These are phyloP conservation scores for Drosophila nr. perissopoda DNA, from an alignment of 2,888 invertebrate species.

Conservation along the genomic window DNA sequence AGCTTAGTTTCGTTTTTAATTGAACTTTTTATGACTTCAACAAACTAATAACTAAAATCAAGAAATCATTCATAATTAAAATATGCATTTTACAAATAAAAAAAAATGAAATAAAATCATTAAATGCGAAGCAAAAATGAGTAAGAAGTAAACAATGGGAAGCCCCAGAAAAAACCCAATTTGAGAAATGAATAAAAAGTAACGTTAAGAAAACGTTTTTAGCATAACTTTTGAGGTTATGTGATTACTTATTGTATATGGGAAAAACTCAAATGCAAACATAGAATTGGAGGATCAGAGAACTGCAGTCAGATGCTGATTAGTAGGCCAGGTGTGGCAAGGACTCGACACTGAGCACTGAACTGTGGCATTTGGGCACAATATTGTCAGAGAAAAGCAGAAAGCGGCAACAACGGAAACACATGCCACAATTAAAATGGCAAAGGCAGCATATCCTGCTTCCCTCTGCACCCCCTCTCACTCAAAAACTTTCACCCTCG, in stretches of 20 bases:
- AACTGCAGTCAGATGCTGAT: slow-evolving; percentile 41
- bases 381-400: slow-evolving; percentile 8
- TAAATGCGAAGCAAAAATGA: too few relatives aligned
- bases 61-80: not conserved
- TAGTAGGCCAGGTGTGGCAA: slow-evolving; percentile 67
- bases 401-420: slow-evolving; percentile 42
- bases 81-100: too few relatives aligned
- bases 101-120: too few relatives aligned
- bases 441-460: slow-evolving; percentile 32
- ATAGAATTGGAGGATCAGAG: not conserved
- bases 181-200: not conserved
- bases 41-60: not conserved
- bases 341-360: slow-evolving; percentile 12
- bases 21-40: not conserved
- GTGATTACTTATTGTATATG: not conserved
- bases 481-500: slow-evolving; percentile 14
- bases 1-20: too few relatives aligned
- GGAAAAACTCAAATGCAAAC: not conserved
- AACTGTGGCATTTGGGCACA: slow-evolving; percentile 14
- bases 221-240: slow-evolving; percentile 1
- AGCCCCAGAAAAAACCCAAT: not conserved
- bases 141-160: not conserved
- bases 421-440: slow-evolving; percentile 75
- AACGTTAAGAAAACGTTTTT: not conserved
- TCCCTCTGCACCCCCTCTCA: not conserved